phyloP scores from a whole-genome alignment of 2,113 vertebrate genomes.

The Hemicordylus capensis region DNA sequence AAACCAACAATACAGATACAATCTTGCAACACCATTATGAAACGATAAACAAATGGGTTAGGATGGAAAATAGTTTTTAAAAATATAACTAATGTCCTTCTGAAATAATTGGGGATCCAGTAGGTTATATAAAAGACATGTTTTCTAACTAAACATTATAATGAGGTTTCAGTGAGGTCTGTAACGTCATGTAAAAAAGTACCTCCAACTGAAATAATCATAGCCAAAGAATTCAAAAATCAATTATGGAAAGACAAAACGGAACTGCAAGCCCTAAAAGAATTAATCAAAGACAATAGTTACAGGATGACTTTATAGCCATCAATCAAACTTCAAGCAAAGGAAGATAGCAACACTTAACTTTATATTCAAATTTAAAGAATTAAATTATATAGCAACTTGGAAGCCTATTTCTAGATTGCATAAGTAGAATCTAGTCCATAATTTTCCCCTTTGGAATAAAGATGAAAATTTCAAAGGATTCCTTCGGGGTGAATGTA shows the following conservation, averaged over 20 bases:
- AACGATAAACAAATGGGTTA: slow-evolving; percentile 9
- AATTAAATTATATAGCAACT: slow-evolving; percentile 64
- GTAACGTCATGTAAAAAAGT: slow-evolving; percentile 12
- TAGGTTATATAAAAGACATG: neutral
- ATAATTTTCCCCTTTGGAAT: slow-evolving; percentile 69
- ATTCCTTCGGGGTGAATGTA: slow-evolving; percentile 61
- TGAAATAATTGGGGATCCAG: slow-evolving; percentile 11
- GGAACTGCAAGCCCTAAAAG: slow-evolving; percentile 26
- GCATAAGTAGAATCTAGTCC: slow-evolving; percentile 59
- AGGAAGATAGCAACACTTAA: slow-evolving; percentile 25
- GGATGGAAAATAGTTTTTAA: neutral
- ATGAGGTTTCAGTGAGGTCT: neutral
- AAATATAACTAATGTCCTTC: slow-evolving; percentile 5
- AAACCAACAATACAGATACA: neutral
- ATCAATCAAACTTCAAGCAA: slow-evolving; percentile 48
- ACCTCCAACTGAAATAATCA: slow-evolving; percentile 41
- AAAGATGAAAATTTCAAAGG: slow-evolving; percentile 72
- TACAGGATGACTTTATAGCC: slow-evolving; percentile 35
- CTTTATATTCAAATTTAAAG: slow-evolving; percentile 62
- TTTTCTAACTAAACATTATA: neutral
- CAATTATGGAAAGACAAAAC: slow-evolving; percentile 34
- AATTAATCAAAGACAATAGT: slow-evolving; percentile 55
- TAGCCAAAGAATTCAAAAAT: slow-evolving; percentile 38
- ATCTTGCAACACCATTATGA: rapidly evolving
- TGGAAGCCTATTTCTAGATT: slow-evolving; percentile 59